These are phyloP conservation scores for Drosophila helvetica DNA, from an alignment of 2,888 invertebrate species.

Conservation along the genomic window DNA sequence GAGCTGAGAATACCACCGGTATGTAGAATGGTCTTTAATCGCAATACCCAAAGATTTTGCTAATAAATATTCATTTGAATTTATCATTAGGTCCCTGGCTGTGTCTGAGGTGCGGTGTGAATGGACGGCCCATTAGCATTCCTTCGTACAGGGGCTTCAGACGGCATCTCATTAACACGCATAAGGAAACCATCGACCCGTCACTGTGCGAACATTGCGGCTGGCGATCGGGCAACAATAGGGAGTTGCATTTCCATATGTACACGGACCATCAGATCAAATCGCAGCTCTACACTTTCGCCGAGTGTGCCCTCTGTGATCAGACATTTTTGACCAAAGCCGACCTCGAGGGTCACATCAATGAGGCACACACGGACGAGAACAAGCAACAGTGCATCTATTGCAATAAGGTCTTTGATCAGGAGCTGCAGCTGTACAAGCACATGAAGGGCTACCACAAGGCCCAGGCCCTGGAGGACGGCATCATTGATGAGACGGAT, in stretches of 20 bases:
- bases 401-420: conserved; percentile 89
- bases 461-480: conserved; percentile 87
- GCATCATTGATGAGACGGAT: conserved; percentile 86
- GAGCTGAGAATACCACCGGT: conserved; percentile 87
- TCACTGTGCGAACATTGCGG: conserved; percentile 94
- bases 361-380: conserved; percentile 84
- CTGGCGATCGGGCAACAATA: conserved; percentile 89
- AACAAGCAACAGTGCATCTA: conserved; percentile 88
- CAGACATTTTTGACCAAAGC: conserved; percentile 89
- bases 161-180: conserved; percentile 92
- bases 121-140: conserved; percentile 88
- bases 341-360: conserved; percentile 89
- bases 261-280: conserved; percentile 92
- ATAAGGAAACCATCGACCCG: conserved; percentile 90
- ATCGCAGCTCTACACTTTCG: conserved; percentile 89
- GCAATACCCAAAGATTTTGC: background rate
- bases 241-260: conserved; percentile 90
- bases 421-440: conserved; percentile 88
- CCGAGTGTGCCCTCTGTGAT: conserved; percentile 91
- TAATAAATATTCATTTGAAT: background rate
- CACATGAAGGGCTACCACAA: conserved; percentile 89
- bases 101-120: conserved; percentile 90
- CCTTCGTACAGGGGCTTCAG: conserved; percentile 91
- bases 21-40: background rate
- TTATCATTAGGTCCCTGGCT: conserved; percentile 88